phyloP scores from a whole-genome alignment of 37 sponge, comb jelly and placozoan genomes.

The Oscarella lobularis region DNA sequence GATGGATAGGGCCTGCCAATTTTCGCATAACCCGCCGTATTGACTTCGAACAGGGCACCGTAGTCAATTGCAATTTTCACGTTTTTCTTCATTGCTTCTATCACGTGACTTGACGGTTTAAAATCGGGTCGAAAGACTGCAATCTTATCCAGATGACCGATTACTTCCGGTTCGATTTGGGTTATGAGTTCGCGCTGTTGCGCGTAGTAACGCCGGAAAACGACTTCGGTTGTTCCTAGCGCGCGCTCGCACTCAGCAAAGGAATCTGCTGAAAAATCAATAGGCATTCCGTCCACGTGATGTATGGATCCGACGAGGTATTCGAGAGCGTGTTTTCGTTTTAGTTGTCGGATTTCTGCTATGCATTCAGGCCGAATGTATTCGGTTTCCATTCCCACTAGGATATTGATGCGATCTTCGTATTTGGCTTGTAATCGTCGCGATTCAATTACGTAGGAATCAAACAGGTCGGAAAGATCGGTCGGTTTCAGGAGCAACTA shows the following conservation, averaged over 20 bases:
- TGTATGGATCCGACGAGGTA: conserved; percentile 3
- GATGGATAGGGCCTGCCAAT: not conserved
- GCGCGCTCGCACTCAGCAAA: not conserved
- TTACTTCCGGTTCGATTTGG: not conserved
- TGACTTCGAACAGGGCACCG: not conserved
- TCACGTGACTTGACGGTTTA: not conserved
- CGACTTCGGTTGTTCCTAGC: not conserved
- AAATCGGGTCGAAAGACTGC: not conserved
- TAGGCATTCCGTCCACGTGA: not conserved
- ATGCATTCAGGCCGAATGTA: not conserved
- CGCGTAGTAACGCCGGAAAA: not conserved
- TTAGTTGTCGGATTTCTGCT: conserved; percentile 1
- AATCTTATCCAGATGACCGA: not conserved
- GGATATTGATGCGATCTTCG: not conserved
- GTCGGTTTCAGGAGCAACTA: not conserved
- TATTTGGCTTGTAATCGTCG: not conserved
- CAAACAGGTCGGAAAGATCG: not conserved
- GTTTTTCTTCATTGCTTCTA: not conserved
- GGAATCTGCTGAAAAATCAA: not conserved
- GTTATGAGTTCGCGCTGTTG: not conserved
- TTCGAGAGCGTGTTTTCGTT: not conserved
- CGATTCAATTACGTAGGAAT: not conserved
- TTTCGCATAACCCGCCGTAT: not conserved
- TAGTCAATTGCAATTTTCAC: not conserved
- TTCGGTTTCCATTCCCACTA: conserved; percentile 4